Percentiles rank a stretch among this genome's conserved stretches.
phyloP scores from a whole-genome alignment of 2,797 vertebrate species.

The Heterohyrax brucei region DNA sequence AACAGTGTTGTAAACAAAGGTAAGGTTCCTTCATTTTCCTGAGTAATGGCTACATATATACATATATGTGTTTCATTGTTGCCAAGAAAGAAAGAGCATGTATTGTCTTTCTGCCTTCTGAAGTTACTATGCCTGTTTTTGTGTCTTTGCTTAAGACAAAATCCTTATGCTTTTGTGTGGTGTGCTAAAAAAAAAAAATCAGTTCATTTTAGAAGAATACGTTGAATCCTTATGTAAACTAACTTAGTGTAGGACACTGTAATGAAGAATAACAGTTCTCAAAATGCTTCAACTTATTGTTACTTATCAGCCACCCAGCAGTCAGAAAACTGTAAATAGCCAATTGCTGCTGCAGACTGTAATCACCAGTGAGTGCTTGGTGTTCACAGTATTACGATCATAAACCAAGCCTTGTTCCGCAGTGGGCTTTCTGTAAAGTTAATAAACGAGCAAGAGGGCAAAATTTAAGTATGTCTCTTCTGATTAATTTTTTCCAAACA shows the following conservation, averaged over 20 bases:
- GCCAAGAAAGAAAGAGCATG: not conserved
- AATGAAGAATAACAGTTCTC: constrained; percentile 81
- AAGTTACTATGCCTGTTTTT: not conserved
- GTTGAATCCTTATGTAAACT: not conserved
- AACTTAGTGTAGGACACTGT: not conserved
- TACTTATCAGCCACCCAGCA: constrained; percentile 82
- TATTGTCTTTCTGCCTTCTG: constrained; percentile 1
- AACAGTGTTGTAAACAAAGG: constrained; percentile 97
- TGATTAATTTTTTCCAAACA: constrained; percentile 89
- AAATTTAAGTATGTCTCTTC: constrained; percentile 87
- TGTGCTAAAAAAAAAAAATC: not conserved
- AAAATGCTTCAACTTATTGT: constrained; percentile 87
- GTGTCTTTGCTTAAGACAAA: not conserved
- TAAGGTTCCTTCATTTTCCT: constrained; percentile 88
- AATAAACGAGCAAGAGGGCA: constrained; percentile 88
- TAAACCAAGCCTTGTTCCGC: constrained; percentile 88
- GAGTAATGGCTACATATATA: not conserved
- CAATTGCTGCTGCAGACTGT: constrained; percentile 82
- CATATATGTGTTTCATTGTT: not conserved
- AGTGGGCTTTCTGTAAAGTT: constrained; percentile 88
- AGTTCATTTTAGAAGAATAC: constrained; percentile 42
- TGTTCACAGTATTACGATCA: constrained; percentile 85
- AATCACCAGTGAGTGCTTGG: constrained; percentile 85
- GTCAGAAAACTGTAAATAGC: constrained; percentile 85
- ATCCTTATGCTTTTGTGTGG: not conserved